A percentile compares a stretch with the other conserved stretches of the same genome.
These are phyloP conservation scores for Myxocyprinus asiaticus DNA, from an alignment of 2,113 vertebrate genomes.

Conservation along the genomic window DNA sequence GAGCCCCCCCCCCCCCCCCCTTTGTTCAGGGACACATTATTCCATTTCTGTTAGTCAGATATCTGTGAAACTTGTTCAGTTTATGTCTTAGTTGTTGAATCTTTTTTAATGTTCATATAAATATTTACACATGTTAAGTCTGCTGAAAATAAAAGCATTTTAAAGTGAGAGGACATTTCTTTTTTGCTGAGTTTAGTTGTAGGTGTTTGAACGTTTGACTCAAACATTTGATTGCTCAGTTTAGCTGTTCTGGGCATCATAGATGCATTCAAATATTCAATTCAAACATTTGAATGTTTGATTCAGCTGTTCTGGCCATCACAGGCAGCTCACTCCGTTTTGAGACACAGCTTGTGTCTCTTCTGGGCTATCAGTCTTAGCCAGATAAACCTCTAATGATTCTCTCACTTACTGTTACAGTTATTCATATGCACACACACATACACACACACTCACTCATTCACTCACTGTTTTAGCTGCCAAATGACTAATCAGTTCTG, in stretches of 20 bases:
- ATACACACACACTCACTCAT: too few relatives aligned
- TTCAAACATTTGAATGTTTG: background rate
- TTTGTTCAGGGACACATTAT: too few relatives aligned
- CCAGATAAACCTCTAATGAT: constrained; percentile 35
- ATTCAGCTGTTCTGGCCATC: background rate
- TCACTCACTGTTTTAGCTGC: constrained; percentile 27
- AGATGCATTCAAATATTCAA: background rate
- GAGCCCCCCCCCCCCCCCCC: too few relatives aligned
- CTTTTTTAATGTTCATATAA: too few relatives aligned
- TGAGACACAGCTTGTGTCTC: background rate
- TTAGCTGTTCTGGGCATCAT: background rate
- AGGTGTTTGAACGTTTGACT: background rate
- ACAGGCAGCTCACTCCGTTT: background rate
- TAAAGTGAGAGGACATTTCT: too few relatives aligned
- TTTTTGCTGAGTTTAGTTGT: too few relatives aligned
- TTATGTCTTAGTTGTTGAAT: too few relatives aligned
- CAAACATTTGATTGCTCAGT: background rate
- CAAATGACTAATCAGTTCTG: constrained; percentile 52
- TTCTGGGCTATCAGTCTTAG: constrained; percentile 33
- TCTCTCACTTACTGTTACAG: constrained; percentile 34
- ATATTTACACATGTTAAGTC: too few relatives aligned
- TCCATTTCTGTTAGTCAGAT: too few relatives aligned
- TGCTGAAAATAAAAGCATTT: too few relatives aligned
- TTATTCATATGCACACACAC: constrained; percentile 15
- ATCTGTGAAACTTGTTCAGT: too few relatives aligned